These are phyloP conservation scores for Gopherus evgoodei DNA, from an alignment of 2,113 vertebrate species.

Conservation along the genomic window DNA sequence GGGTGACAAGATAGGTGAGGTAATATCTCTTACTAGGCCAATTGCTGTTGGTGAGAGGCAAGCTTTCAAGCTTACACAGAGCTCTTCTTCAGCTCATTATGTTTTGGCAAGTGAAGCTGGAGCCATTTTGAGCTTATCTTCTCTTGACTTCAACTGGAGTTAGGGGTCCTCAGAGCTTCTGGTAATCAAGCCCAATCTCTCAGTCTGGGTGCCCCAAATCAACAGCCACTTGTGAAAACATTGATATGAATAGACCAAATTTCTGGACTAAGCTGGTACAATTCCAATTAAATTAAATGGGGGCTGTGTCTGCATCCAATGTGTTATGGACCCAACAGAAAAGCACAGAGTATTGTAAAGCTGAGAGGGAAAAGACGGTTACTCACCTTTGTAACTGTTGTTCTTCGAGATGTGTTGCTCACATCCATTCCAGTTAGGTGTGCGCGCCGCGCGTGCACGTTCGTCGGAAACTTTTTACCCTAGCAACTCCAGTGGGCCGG, in stretches of 20 bases:
- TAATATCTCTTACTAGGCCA: neutral
- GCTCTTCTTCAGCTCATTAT: too few relatives aligned
- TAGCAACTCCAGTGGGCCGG: too few relatives aligned
- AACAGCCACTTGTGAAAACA: neutral
- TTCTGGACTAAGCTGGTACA: neutral
- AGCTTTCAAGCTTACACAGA: too few relatives aligned
- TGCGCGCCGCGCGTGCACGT: too few relatives aligned
- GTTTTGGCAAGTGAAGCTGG: too few relatives aligned
- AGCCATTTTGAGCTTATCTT: neutral
- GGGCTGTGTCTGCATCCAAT: neutral
- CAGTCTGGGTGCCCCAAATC: neutral
- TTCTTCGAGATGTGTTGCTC: too few relatives aligned
- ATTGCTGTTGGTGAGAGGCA: too few relatives aligned
- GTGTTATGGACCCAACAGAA: neutral
- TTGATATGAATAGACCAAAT: neutral
- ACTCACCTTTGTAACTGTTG: too few relatives aligned
- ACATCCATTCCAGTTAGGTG: too few relatives aligned
- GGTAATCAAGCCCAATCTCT: neutral
- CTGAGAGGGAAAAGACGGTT: too few relatives aligned
- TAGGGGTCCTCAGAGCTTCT: neutral
- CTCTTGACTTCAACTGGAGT: neutral
- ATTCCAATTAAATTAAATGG: fast-evolving
- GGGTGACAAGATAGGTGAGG: neutral
- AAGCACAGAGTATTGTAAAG: neutral
- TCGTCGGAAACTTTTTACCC: too few relatives aligned